Conservation (phyloP, 2,113 vertebrate genomes). For the Corythoichthys intestinalis region DNA sequence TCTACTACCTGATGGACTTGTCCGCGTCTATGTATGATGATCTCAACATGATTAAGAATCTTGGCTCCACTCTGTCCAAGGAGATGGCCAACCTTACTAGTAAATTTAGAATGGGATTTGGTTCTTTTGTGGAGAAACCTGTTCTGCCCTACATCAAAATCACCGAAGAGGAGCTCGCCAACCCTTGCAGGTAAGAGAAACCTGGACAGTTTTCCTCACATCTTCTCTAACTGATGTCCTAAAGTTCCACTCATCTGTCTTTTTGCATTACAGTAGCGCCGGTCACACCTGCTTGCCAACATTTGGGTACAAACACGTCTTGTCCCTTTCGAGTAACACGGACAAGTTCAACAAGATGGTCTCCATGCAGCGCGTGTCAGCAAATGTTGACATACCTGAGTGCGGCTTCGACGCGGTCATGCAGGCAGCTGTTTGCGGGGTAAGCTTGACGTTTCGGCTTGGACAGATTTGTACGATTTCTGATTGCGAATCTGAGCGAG, state of each 20-base stretch:
- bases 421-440: conserved; percentile 96
- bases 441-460: conserved; percentile 49
- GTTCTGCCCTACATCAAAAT: conserved; percentile 91
- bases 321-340: conserved; percentile 84
- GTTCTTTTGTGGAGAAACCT: conserved; percentile 97
- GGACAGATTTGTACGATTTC: not conserved
- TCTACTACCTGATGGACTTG: conserved; percentile 99
- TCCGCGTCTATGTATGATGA: conserved; percentile 95
- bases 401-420: conserved; percentile 95
- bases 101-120: conserved; percentile 94
- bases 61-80: conserved; percentile 87
- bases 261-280: conserved; percentile 65
- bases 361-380: conserved; percentile 81
- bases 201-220: not conserved
- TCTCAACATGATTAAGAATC: conserved; percentile 84
- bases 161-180: conserved; percentile 77
- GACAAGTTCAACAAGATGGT: conserved; percentile 90
- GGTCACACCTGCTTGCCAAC: conserved; percentile 76
- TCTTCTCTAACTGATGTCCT: too few species aligned
- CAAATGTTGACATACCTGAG: conserved; percentile 87
- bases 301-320: conserved; percentile 91
- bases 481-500: not conserved
- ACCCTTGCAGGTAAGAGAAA: conserved; percentile 86
- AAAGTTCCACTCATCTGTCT: not conserved
- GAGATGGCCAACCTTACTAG: conserved; percentile 93